Conservation (phyloP, 2,113 vertebrate genomes). For the Melanerpes formicivorus region DNA sequence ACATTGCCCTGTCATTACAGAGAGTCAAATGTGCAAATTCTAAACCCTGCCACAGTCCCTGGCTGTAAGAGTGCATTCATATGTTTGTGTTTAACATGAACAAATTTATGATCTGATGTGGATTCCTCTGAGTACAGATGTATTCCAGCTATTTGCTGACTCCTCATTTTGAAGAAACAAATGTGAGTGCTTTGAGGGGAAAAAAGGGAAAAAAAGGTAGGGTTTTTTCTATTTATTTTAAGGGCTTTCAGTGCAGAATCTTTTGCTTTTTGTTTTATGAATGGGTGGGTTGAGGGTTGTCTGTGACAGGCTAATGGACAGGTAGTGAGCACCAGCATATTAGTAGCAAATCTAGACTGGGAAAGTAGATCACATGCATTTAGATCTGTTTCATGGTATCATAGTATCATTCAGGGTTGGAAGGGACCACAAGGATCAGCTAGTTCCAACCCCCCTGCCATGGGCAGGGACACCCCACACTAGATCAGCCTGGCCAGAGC, state of each 20-base stretch:
- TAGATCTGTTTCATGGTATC: too few relatives aligned
- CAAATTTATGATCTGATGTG: constrained; percentile 75
- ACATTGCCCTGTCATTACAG: constrained; percentile 60
- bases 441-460: too few relatives aligned
- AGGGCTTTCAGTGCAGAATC: not conserved
- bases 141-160: constrained; percentile 72
- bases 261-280: not conserved
- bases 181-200: not conserved
- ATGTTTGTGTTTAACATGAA: constrained; percentile 72
- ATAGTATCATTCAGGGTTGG: too few relatives aligned
- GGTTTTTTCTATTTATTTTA: constrained; percentile 35
- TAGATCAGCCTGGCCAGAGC: too few relatives aligned
- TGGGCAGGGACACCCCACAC: too few relatives aligned
- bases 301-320: not conserved
- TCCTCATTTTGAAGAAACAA: constrained; percentile 61
- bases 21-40: constrained; percentile 66
- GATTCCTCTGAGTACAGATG: constrained; percentile 69
- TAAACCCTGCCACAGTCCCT: constrained; percentile 53
- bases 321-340: not conserved
- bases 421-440: too few relatives aligned
- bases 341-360: not conserved
- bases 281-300: not conserved
- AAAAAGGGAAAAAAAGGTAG: not conserved
- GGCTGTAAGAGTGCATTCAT: constrained; percentile 59
- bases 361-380: not conserved